Conservation (phyloP, 2,797 vertebrate genomes). For the Poeciliopsis gracilis region DNA sequence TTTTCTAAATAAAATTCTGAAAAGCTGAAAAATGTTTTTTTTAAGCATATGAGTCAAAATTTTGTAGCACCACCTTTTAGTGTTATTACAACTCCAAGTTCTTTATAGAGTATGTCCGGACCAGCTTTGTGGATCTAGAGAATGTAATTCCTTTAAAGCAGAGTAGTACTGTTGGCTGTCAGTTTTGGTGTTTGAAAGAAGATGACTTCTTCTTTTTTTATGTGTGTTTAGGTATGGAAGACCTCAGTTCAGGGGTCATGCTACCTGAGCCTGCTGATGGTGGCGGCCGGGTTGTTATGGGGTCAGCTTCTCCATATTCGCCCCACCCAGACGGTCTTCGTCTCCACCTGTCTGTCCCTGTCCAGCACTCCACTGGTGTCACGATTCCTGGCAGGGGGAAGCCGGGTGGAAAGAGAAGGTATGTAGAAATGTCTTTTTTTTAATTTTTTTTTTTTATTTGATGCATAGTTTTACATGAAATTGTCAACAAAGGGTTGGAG, state of each 20-base stretch:
- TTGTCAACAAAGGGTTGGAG: no score
- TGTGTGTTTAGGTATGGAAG: conserved; percentile 90
- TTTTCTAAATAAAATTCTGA: background rate
- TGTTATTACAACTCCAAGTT: background rate
- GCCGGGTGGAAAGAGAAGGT: conserved; percentile 93
- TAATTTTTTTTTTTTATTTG: no score
- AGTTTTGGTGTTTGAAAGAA: background rate
- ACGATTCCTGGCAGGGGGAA: conserved; percentile 90
- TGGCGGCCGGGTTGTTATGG: conserved; percentile 90
- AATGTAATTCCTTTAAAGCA: background rate
- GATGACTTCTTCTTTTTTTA: background rate
- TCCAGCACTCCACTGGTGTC: conserved; percentile 97
- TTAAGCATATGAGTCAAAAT: background rate
- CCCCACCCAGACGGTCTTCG: conserved; percentile 92
- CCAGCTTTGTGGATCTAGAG: background rate
- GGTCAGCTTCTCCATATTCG: conserved; percentile 90
- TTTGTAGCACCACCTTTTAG: background rate
- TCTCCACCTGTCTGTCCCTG: conserved; percentile 95
- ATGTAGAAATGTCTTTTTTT: conserved; percentile 13
- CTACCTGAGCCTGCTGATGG: conserved; percentile 92
- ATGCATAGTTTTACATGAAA: background rate
- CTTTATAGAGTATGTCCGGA: background rate
- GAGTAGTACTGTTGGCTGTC: background rate
- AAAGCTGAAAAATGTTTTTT: background rate
- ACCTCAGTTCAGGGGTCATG: conserved; percentile 92